Evolutionary conservation across 1,140 invertebrate genomes (phyloP).

Genomic region (Mylabris phalerata): DNA sequence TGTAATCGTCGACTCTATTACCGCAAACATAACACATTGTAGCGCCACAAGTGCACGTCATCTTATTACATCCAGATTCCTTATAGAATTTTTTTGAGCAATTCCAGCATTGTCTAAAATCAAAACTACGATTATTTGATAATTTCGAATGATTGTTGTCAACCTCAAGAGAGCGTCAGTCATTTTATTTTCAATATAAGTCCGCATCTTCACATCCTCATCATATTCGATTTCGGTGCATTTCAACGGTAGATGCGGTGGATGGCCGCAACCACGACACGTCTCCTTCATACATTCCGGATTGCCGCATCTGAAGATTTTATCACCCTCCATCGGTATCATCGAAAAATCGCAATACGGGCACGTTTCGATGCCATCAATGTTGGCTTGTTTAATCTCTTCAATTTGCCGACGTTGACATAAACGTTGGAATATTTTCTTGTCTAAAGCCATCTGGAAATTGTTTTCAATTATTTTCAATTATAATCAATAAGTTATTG

Average conservation of each 20-base stretch:
- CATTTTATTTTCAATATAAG: conserved; percentile 58
- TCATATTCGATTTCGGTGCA: conserved; percentile 57
- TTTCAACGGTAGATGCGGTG: conserved; percentile 49
- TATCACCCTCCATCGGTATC: conserved; percentile 52
- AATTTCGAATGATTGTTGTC: neutral
- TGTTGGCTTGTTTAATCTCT: conserved; percentile 52
- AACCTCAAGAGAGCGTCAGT: conserved; percentile 55
- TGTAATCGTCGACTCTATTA: conserved; percentile 50
- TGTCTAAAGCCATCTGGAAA: conserved; percentile 25
- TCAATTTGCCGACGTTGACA: conserved; percentile 4
- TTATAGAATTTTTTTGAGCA: conserved; percentile 57
- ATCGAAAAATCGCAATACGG: conserved; percentile 59
- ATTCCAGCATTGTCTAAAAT: conserved; percentile 49
- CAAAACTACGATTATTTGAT: conserved; percentile 1
- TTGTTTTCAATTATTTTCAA: conserved; percentile 31
- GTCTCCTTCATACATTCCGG: conserved; percentile 58
- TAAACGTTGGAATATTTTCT: conserved; percentile 45
- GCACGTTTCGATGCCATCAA: conserved; percentile 55
- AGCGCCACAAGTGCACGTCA: conserved; percentile 61
- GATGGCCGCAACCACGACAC: conserved; percentile 50
- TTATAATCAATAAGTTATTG: conserved; percentile 35
- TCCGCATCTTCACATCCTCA: conserved; percentile 48
- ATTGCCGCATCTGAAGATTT: conserved; percentile 58
- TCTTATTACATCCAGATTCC: conserved; percentile 63
- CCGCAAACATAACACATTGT: conserved; percentile 64